phyloP scores from a whole-genome alignment of 2,797 vertebrate genomes.

The Gambusia yucatana region DNA sequence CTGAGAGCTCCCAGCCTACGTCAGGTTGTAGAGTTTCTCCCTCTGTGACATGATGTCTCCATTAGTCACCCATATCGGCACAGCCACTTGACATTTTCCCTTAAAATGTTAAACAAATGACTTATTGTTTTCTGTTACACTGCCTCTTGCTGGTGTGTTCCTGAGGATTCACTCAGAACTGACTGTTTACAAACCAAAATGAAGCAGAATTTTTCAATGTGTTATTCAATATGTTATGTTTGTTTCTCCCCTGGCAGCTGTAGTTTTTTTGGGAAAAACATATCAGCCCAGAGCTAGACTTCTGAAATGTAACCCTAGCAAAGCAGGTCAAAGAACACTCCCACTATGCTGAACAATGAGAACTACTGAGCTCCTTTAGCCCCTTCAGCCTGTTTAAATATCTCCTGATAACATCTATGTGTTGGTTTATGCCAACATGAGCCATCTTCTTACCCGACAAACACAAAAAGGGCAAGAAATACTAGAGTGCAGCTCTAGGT shows the following conservation, averaged over 20 bases:
- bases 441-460: slow-evolving; percentile 56
- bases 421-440: slow-evolving; percentile 30
- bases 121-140: slow-evolving; percentile 53
- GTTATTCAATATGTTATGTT: neutral
- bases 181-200: neutral
- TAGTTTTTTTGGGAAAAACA: slow-evolving; percentile 15
- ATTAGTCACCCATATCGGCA: slow-evolving; percentile 61
- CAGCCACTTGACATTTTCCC: slow-evolving; percentile 68
- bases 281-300: slow-evolving; percentile 40
- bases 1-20: slow-evolving; percentile 46
- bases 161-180: slow-evolving; percentile 11
- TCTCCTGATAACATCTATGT: slow-evolving; percentile 73
- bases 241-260: slow-evolving; percentile 1
- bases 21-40: slow-evolving; percentile 28
- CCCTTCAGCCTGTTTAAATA: slow-evolving; percentile 68
- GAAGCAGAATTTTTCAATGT: neutral
- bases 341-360: slow-evolving; percentile 69
- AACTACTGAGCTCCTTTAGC: slow-evolving; percentile 60
- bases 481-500: slow-evolving; percentile 41
- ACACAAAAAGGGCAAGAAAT: slow-evolving; percentile 24
- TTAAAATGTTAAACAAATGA: slow-evolving; percentile 55
- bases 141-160: slow-evolving; percentile 16
- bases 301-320: slow-evolving; percentile 66
- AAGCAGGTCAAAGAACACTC: slow-evolving; percentile 74
- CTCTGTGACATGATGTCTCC: slow-evolving; percentile 56